Evolutionary conservation across 2,888 invertebrate genomes (phyloP).

Genomic region (Drosophila anomalipes): DNA sequence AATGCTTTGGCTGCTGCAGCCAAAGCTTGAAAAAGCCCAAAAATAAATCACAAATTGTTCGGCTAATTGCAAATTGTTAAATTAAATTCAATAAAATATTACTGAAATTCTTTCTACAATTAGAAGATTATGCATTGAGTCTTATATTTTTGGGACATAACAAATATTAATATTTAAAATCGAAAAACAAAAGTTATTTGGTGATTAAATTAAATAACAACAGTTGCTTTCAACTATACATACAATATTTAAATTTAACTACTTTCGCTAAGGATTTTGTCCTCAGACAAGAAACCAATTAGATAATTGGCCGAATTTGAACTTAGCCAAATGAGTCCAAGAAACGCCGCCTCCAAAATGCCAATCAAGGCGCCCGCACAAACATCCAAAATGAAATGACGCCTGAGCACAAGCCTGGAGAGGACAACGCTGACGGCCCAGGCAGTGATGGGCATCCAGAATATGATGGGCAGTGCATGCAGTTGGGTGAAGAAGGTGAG

Average conservation of each 20-base stretch:
- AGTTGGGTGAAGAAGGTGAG: slow-evolving; percentile 90
- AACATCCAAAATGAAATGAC: slow-evolving; percentile 96
- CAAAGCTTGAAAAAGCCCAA: slow-evolving; percentile 35
- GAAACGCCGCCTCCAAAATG: slow-evolving; percentile 88
- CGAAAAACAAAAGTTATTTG: neutral
- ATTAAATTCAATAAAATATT: neutral
- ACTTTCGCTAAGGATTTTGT: slow-evolving; percentile 69
- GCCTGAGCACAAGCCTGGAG: slow-evolving; percentile 92
- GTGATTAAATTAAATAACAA: neutral
- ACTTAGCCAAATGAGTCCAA: slow-evolving; percentile 90
- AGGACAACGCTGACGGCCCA: slow-evolving; percentile 92
- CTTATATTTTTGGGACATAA: neutral
- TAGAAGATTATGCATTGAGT: neutral
- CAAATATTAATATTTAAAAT: neutral
- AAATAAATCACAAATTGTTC: neutral
- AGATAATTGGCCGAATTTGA: slow-evolving; percentile 82
- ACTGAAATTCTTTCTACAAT: neutral
- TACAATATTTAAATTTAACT: neutral
- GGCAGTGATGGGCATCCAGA: slow-evolving; percentile 88
- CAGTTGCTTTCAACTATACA: neutral
- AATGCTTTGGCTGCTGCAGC: slow-evolving; percentile 89
- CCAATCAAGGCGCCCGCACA: slow-evolving; percentile 91
- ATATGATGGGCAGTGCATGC: slow-evolving; percentile 88
- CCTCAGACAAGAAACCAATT: slow-evolving; percentile 75
- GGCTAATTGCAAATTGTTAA: neutral